These are phyloP conservation scores for Oreotrochilus melanogaster DNA, from an alignment of 2,113 vertebrate genomes.

Conservation along the genomic window DNA sequence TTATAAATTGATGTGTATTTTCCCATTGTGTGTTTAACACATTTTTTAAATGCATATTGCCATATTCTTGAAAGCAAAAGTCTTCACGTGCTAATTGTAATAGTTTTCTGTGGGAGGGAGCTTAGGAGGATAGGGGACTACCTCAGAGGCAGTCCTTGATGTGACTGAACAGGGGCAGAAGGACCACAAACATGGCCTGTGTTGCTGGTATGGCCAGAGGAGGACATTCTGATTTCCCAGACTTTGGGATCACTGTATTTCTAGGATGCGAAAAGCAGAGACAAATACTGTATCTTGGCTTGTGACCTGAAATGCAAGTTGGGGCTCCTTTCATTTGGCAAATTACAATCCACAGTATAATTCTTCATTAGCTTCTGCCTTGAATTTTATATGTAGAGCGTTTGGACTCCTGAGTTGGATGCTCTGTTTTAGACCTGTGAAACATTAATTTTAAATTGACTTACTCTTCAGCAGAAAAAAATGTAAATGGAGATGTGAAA, in stretches of 20 bases:
- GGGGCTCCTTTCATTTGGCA: background rate
- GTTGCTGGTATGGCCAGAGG: background rate
- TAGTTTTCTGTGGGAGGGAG: background rate
- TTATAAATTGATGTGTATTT: background rate
- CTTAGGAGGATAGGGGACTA: background rate
- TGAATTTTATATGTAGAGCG: background rate
- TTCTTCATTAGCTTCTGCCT: background rate
- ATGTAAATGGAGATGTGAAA: background rate
- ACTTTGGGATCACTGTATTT: background rate
- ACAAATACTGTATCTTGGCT: background rate
- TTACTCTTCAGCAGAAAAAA: background rate
- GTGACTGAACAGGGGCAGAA: background rate
- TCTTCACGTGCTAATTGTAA: background rate
- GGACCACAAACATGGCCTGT: background rate
- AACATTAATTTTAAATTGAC: background rate
- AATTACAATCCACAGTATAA: background rate
- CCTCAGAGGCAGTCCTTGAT: background rate
- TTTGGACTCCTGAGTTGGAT: background rate
- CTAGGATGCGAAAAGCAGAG: background rate
- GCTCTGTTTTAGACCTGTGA: background rate
- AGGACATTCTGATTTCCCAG: background rate
- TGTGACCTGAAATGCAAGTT: background rate
- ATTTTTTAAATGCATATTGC: background rate
- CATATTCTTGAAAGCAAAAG: background rate
- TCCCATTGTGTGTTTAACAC: background rate